Percentiles rank a stretch among this genome's conserved stretches.
Evolutionary conservation across 2,888 invertebrate genomes (phyloP).

Genomic region (Conops quadrifasciatus): DNA sequence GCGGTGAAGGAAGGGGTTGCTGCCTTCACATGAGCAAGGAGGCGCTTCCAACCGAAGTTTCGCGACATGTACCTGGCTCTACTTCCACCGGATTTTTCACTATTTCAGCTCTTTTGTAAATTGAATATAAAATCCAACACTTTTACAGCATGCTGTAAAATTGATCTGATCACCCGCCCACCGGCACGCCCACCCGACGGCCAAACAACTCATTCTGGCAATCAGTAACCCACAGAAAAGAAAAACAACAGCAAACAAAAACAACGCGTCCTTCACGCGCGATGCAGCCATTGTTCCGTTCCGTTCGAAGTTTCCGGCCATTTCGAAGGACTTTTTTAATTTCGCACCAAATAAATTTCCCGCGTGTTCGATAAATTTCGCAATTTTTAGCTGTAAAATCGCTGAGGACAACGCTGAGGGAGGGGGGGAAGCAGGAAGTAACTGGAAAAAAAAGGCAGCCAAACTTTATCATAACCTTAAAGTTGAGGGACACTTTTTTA

Average conservation of each 20-base stretch:
- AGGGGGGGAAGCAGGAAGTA: too few relatives aligned
- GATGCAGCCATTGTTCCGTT: conserved; percentile 12
- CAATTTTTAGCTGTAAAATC: conserved; percentile 19
- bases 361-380: conserved; percentile 33
- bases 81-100: too few relatives aligned
- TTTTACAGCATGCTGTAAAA: background rate
- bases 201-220: conserved; percentile 4
- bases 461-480: too few relatives aligned
- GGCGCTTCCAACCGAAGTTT: too few relatives aligned
- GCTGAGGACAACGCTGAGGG: too few relatives aligned
- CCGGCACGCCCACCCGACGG: too few relatives aligned
- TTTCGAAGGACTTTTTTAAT: conserved; percentile 18
- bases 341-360: conserved; percentile 33
- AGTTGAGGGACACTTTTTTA: too few relatives aligned
- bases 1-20: too few relatives aligned
- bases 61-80: too few relatives aligned
- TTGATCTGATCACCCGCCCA: background rate
- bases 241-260: background rate
- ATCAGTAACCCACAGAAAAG: background rate
- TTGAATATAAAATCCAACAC: background rate
- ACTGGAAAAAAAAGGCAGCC: too few relatives aligned
- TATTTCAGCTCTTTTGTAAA: background rate
- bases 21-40: too few relatives aligned
- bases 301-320: conserved; percentile 22
- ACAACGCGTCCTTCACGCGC: conserved; percentile 7